These are phyloP conservation scores for Ornithoptera priamus DNA, from an alignment of 2,888 invertebrate genomes.

Conservation along the genomic window DNA sequence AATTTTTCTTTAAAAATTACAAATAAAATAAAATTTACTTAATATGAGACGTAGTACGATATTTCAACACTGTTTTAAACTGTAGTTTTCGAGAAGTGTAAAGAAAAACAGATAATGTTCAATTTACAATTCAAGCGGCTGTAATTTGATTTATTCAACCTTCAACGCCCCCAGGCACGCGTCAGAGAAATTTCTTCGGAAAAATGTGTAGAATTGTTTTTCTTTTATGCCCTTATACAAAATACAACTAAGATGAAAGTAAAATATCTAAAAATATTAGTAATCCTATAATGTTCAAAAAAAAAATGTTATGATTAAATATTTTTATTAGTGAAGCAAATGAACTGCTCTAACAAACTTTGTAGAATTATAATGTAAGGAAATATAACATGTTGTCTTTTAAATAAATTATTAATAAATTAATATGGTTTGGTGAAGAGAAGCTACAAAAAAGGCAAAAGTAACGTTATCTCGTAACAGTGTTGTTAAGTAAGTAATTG, in stretches of 20 bases:
- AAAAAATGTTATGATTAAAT: no score
- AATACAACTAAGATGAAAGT: neutral
- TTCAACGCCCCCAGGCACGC: slow-evolving; percentile 33
- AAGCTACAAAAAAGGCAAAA: slow-evolving; percentile 12
- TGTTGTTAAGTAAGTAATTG: slow-evolving; percentile 23
- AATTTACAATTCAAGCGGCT: slow-evolving; percentile 79
- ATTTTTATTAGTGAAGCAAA: no score
- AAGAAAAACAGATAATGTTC: slow-evolving; percentile 47
- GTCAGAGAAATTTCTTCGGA: slow-evolving; percentile 20
- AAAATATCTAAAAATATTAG: no score
- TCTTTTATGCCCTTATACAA: slow-evolving; percentile 17
- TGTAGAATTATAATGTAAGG: no score
- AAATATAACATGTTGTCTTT: no score
- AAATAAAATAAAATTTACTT: no score
- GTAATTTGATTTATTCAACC: slow-evolving; percentile 77
- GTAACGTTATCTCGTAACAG: slow-evolving; percentile 22
- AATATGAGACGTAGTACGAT: neutral
- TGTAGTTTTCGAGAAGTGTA: slow-evolving; percentile 51
- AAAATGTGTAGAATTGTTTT: slow-evolving; percentile 25
- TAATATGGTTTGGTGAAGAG: neutral
- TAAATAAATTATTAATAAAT: neutral
- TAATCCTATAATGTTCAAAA: no score
- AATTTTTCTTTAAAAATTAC: no score
- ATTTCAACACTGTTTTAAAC: slow-evolving; percentile 4
- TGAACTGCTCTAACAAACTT: no score